phyloP scores from a whole-genome alignment of 2,888 invertebrate species.

The Pterobdella sp. region DNA sequence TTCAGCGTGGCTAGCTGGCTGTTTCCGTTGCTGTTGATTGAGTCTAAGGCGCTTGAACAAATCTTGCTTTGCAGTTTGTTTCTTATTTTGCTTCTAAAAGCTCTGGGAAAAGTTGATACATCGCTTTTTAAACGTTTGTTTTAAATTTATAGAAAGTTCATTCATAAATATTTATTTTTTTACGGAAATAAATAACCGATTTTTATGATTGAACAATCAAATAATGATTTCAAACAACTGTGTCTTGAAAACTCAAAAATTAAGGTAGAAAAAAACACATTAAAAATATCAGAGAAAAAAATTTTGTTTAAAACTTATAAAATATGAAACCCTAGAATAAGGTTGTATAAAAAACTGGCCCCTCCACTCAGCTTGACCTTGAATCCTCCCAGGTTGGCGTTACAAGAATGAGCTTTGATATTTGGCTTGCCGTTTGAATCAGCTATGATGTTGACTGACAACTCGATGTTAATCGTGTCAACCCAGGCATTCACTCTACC shows the following conservation, averaged over 20 bases:
- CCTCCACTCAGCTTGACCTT: neutral
- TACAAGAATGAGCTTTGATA: neutral
- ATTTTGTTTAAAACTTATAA: no score
- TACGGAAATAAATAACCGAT: no score
- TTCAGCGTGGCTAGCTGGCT: conserved; percentile 1
- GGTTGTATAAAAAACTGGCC: neutral
- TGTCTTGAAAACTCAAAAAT: no score
- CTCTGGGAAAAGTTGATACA: neutral
- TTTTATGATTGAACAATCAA: no score
- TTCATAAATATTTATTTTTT: no score
- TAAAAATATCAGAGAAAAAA: no score
- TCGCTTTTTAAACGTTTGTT: no score
- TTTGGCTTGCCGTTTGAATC: conserved; percentile 1
- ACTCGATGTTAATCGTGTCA: neutral
- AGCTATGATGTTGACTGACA: neutral
- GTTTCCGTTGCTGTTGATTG: conserved; percentile 9
- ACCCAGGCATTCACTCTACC: neutral
- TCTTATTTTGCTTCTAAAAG: neutral
- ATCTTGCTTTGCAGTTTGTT: neutral
- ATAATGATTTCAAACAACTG: no score
- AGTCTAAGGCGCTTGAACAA: neutral
- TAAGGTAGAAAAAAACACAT: no score
- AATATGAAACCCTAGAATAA: neutral
- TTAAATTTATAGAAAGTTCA: no score
- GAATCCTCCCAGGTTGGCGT: neutral